phyloP scores from a whole-genome alignment of 2,113 vertebrate species.

The Glareola pratincola region DNA sequence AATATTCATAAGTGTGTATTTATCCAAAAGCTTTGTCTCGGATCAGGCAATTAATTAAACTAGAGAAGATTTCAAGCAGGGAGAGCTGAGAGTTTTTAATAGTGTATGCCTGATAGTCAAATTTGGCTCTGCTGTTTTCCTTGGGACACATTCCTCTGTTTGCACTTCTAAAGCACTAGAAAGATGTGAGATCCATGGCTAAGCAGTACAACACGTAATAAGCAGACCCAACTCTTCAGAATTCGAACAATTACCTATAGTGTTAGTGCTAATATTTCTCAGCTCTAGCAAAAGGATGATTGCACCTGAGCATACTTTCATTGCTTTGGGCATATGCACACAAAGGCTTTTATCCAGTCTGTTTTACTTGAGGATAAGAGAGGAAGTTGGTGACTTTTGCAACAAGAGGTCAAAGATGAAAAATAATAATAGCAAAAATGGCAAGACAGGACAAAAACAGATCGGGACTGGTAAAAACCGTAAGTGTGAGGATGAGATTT shows the following conservation, averaged over 20 bases:
- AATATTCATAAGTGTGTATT: conserved; percentile 15
- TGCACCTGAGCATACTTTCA: neutral
- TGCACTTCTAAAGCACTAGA: neutral
- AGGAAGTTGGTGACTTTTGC: neutral
- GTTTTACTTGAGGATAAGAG: neutral
- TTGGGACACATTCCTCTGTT: neutral
- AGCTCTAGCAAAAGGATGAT: neutral
- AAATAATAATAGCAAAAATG: neutral
- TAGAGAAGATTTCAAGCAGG: conserved; percentile 2
- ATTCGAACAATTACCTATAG: neutral
- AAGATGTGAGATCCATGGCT: neutral
- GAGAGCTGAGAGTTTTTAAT: neutral
- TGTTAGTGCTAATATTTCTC: neutral
- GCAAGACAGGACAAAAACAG: neutral
- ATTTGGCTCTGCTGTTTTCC: neutral
- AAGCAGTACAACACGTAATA: neutral
- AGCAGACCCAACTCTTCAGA: neutral
- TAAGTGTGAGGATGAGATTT: neutral
- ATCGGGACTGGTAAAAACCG: neutral
- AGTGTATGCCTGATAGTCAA: neutral
- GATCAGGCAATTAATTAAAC: conserved; percentile 51
- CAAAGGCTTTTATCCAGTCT: neutral
- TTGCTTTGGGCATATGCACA: neutral
- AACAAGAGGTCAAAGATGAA: neutral
- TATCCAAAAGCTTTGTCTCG: conserved; percentile 34